Conservation (phyloP, 2,797 vertebrate species). For the Silurus aristotelis region DNA sequence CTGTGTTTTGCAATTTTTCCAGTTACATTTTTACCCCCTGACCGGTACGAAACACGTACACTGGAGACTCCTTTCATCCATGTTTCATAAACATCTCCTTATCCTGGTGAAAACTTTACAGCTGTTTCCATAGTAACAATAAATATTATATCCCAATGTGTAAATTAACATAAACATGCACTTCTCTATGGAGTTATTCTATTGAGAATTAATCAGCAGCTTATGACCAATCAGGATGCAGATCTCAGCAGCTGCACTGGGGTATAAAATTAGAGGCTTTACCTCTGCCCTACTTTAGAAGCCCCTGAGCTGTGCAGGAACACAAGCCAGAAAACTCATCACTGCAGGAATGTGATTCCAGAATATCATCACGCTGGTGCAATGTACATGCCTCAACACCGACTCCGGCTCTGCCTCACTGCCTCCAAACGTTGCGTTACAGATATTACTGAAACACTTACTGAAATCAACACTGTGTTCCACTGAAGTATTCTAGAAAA, state of each 20-base stretch:
- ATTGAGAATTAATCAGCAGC: not conserved
- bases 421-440: not conserved
- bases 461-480: not conserved
- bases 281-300: conserved; percentile 25
- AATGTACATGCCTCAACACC: not conserved
- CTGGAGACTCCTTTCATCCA: not conserved
- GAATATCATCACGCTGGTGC: not conserved
- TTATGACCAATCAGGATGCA: not conserved
- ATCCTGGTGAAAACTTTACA: not conserved
- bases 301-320: not conserved
- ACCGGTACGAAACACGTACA: not conserved
- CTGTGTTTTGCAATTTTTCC: no score
- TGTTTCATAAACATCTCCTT: not conserved
- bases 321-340: not conserved
- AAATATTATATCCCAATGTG: not conserved
- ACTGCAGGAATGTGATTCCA: conserved; percentile 7
- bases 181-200: not conserved
- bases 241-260: not conserved
- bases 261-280: not conserved
- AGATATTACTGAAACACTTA: not conserved
- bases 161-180: not conserved
- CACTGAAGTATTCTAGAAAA: not conserved
- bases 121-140: not conserved
- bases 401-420: not conserved
- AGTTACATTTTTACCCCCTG: no score